Conservation (phyloP, 2,888 invertebrate genomes). For the Scaptomyza cyrtandrae region DNA sequence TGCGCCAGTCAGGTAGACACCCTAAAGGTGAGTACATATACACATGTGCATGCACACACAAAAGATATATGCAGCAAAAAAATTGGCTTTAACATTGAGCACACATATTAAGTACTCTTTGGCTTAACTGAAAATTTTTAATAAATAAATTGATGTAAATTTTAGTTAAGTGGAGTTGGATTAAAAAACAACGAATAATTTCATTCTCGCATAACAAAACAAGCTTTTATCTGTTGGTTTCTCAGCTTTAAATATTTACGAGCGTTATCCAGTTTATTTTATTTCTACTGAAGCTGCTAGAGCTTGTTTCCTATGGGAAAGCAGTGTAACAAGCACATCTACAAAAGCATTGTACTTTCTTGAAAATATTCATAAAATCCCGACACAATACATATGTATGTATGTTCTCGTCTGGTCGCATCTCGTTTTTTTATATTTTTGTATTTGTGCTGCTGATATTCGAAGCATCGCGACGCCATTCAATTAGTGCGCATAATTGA, state of each 20-base stretch:
- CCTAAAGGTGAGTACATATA: slow-evolving; percentile 87
- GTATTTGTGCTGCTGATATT: slow-evolving; percentile 39
- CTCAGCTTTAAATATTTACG: too few relatives aligned
- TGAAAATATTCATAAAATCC: not conserved
- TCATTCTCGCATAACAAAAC: too few relatives aligned
- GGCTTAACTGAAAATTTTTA: not conserved
- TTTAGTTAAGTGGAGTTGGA: too few relatives aligned
- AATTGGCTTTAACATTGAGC: too few relatives aligned
- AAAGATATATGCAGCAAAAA: not conserved
- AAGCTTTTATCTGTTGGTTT: too few relatives aligned
- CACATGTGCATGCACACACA: not conserved
- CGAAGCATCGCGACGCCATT: slow-evolving; percentile 59
- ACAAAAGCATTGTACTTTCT: slow-evolving; percentile 8
- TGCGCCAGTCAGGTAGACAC: slow-evolving; percentile 95
- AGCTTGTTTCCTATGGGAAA: too few relatives aligned
- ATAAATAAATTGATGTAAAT: too few relatives aligned
- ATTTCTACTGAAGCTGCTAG: too few relatives aligned
- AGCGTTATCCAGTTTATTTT: too few relatives aligned
- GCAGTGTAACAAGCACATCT: not conserved
- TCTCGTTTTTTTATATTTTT: slow-evolving; percentile 10
- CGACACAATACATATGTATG: slow-evolving; percentile 1
- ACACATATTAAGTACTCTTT: not conserved
- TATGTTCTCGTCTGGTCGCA: slow-evolving; percentile 6
- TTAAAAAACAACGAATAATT: too few relatives aligned
- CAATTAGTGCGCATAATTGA: slow-evolving; percentile 81